Evolutionary conservation across 1,140 invertebrate genomes (phyloP).

Genomic region (Drosophila arawakana): DNA sequence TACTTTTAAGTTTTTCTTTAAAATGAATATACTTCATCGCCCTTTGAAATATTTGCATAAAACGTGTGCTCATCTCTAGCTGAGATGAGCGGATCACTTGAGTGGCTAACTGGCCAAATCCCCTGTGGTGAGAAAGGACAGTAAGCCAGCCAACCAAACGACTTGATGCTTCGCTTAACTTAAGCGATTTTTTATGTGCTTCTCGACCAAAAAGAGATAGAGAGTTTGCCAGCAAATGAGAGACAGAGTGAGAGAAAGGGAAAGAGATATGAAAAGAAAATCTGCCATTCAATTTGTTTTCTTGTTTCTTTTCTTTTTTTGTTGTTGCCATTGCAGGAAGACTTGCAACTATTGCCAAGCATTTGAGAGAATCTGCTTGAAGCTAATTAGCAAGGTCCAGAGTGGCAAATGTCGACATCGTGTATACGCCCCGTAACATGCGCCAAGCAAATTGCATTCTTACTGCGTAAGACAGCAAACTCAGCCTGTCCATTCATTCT

Average conservation of each 20-base stretch:
- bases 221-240: not conserved
- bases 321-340: slow-evolving; percentile 10
- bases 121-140: slow-evolving; percentile 62
- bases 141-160: slow-evolving; percentile 68
- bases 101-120: slow-evolving; percentile 80
- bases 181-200: slow-evolving; percentile 81
- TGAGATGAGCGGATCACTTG: slow-evolving; percentile 49
- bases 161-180: slow-evolving; percentile 82
- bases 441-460: slow-evolving; percentile 66
- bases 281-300: slow-evolving; percentile 55
- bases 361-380: slow-evolving; percentile 64
- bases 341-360: slow-evolving; percentile 15
- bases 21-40: too few relatives aligned
- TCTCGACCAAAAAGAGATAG: slow-evolving; percentile 33
- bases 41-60: slow-evolving; percentile 27
- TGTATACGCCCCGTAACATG: slow-evolving; percentile 74
- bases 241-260: not conserved
- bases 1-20: too few relatives aligned
- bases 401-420: slow-evolving; percentile 76
- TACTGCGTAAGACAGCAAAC: slow-evolving; percentile 9
- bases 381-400: slow-evolving; percentile 69
- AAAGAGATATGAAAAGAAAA: slow-evolving; percentile 30
- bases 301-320: slow-evolving; percentile 6
- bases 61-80: slow-evolving; percentile 61
- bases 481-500: not conserved